Evolutionary conservation across 2,113 vertebrate genomes (phyloP).

Genomic region (Calcarius ornatus): DNA sequence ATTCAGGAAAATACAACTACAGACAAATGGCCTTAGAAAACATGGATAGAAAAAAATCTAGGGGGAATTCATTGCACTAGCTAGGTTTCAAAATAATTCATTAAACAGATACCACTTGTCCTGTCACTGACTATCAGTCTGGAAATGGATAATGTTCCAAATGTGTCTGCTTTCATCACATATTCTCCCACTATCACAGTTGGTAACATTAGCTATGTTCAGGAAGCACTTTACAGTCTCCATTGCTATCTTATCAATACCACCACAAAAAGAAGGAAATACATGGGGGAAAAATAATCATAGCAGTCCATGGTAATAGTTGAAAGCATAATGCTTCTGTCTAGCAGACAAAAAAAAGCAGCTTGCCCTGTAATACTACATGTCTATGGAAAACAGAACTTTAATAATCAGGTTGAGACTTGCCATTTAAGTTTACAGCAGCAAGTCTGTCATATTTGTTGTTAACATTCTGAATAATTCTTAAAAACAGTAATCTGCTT

Average conservation of each 20-base stretch:
- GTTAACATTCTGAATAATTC: conserved; percentile 70
- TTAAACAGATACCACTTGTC: conserved; percentile 47
- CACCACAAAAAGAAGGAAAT: conserved; percentile 32
- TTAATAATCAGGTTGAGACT: conserved; percentile 64
- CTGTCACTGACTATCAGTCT: conserved; percentile 38
- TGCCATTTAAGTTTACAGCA: conserved; percentile 60
- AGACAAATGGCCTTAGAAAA: conserved; percentile 28
- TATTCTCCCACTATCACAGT: neutral
- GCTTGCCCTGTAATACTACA: conserved; percentile 18
- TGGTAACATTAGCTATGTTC: conserved; percentile 23
- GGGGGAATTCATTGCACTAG: neutral
- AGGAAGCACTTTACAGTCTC: conserved; percentile 42
- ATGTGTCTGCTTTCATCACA: conserved; percentile 18
- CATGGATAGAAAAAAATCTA: neutral
- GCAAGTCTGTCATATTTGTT: conserved; percentile 56
- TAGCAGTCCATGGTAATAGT: neutral
- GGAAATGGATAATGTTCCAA: conserved; percentile 53
- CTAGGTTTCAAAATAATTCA: conserved; percentile 46
- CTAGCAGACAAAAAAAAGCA: neutral
- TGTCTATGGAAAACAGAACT: conserved; percentile 35
- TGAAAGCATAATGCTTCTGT: conserved; percentile 49
- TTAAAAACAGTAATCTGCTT: conserved; percentile 73
- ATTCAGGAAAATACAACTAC: neutral
- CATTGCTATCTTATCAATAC: conserved; percentile 24
- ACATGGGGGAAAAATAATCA: neutral